Percentiles rank a stretch among this genome's conserved stretches.
phyloP scores from a whole-genome alignment of 2,888 invertebrate species.

The Mythimna ferrago region DNA sequence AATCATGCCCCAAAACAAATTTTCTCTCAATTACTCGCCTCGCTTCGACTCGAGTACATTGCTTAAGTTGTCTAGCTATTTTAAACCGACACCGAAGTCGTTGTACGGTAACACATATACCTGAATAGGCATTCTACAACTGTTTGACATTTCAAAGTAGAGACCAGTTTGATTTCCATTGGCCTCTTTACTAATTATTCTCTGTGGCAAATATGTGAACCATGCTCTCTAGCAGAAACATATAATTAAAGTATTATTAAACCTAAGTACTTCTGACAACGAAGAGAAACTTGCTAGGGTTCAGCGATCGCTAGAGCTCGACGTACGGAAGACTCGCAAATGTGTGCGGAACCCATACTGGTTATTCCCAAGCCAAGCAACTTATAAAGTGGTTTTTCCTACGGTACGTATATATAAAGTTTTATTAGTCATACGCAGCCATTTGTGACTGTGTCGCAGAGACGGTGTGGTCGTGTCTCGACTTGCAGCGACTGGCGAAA shows the following conservation, averaged over 20 bases:
- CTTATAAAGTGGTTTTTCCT: constrained; percentile 43
- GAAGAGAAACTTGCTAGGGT: background rate
- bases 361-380: constrained; percentile 14
- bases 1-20: background rate
- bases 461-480: constrained; percentile 30
- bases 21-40: no score
- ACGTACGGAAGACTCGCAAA: background rate
- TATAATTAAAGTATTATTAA: background rate
- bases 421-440: constrained; percentile 24
- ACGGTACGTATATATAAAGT: constrained; percentile 28
- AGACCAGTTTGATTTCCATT: constrained; percentile 6
- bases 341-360: constrained; percentile 27
- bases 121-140: background rate
- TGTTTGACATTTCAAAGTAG: background rate
- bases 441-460: constrained; percentile 42
- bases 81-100: background rate
- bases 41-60: no score
- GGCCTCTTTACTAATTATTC: background rate
- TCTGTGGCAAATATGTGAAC: background rate
- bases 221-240: background rate
- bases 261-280: background rate
- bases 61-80: background rate
- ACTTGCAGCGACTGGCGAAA: constrained; percentile 7
- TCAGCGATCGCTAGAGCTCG: background rate
- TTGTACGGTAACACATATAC: background rate